Percentiles rank a stretch among this genome's conserved stretches.
These are phyloP conservation scores for Mobula hypostoma DNA, from an alignment of 2,113 vertebrate species.

Conservation along the genomic window DNA sequence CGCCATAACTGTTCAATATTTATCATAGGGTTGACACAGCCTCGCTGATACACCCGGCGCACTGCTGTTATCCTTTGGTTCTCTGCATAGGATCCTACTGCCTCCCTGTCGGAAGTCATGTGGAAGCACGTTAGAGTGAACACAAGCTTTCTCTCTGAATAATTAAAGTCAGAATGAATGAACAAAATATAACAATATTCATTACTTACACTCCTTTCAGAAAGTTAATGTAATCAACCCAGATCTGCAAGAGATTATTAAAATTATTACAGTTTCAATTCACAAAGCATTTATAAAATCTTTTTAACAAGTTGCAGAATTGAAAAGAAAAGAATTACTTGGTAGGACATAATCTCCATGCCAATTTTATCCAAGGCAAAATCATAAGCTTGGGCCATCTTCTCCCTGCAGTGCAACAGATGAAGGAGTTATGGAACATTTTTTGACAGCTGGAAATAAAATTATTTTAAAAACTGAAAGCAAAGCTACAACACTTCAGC, in stretches of 20 bases:
- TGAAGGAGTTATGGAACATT: slow-evolving; percentile 40
- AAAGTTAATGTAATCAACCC: slow-evolving; percentile 99
- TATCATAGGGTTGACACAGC: slow-evolving; percentile 98
- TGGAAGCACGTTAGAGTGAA: neutral
- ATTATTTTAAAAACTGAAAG: neutral
- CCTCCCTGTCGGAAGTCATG: slow-evolving; percentile 66
- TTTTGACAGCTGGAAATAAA: neutral
- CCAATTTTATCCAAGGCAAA: slow-evolving; percentile 99
- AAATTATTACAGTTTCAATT: slow-evolving; percentile 1
- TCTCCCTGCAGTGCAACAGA: slow-evolving; percentile 72
- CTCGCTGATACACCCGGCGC: slow-evolving; percentile 92
- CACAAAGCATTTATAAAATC: neutral
- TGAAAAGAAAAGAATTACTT: slow-evolving; percentile 61
- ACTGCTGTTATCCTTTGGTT: slow-evolving; percentile 98
- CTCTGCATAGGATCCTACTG: slow-evolving; percentile 95
- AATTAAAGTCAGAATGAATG: slow-evolving; percentile 45
- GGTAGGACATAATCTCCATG: slow-evolving; percentile 99
- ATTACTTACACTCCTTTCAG: slow-evolving; percentile 96
- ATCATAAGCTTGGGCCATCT: slow-evolving; percentile 99
- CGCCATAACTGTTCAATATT: slow-evolving; percentile 98
- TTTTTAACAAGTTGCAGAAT: slow-evolving; percentile 6
- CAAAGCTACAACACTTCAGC: neutral
- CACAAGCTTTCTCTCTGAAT: slow-evolving; percentile 6
- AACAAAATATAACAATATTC: slow-evolving; percentile 33
- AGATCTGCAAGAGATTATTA: slow-evolving; percentile 71